Conservation (phyloP, 2,797 vertebrate genomes). For the Pseudocheirus occidentalis region DNA sequence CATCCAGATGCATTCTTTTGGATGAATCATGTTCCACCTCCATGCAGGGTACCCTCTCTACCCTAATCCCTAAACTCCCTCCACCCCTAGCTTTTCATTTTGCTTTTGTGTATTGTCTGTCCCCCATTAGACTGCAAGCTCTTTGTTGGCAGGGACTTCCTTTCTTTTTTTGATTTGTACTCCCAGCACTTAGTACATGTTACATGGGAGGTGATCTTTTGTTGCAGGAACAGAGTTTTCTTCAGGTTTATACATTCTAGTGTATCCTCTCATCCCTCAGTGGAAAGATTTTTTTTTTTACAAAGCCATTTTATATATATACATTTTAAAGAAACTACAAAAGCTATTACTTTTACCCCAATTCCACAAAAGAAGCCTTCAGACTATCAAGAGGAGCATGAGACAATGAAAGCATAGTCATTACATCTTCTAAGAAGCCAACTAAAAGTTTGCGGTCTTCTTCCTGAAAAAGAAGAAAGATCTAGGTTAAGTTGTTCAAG, state of each 20-base stretch:
- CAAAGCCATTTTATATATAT: conserved; percentile 41
- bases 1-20: not conserved
- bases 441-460: conserved; percentile 98
- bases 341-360: conserved; percentile 89
- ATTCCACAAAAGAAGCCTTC: conserved; percentile 98
- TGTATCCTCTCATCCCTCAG: conserved; percentile 45
- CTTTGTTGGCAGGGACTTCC: not conserved
- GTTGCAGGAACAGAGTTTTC: conserved; percentile 20
- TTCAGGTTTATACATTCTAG: conserved; percentile 32
- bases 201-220: not conserved
- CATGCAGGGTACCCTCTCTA: not conserved
- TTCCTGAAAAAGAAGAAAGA: conserved; percentile 86
- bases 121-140: not conserved
- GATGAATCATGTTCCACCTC: not conserved
- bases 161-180: not conserved
- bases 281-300: not conserved
- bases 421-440: conserved; percentile 98
- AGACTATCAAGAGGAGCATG: conserved; percentile 97
- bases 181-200: not conserved
- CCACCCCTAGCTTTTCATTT: not conserved
- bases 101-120: not conserved
- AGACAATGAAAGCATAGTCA: conserved; percentile 97
- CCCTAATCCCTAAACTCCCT: not conserved
- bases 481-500: not conserved
- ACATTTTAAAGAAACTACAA: not conserved